Evolutionary conservation across 2,797 vertebrate genomes (phyloP), one percentile per base, ranked within the genome.

Genomic region (Acipenser oxyrinchus): DNA sequence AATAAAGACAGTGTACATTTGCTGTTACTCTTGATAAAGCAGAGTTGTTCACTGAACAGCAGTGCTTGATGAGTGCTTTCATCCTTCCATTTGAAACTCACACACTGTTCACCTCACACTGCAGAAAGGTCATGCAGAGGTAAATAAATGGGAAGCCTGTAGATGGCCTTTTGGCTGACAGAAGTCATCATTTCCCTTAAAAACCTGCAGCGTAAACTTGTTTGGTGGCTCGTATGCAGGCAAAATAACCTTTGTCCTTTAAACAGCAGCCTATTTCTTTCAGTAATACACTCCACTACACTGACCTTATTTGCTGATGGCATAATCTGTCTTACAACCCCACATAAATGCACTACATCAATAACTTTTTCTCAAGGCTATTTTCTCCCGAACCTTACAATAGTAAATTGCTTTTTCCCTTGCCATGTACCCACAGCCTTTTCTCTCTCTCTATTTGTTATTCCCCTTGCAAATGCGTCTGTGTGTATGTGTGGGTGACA

Each of bases 311-410:
- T 84, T 85, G 75, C 80, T 76, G 79, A 82, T 81, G 71, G 78
- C 76, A 81, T 88, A 84, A 86, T 88, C 83, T 84, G 73, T 87
- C 82, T 85, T 86, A 82, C 75, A 85, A 83, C 71, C 69, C 68
- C 73, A 81, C 79, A 78, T 83, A 85, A 86, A 82, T 82, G 80
- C 64, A 68, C 78, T 76, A 69, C 83, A 81, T 85, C 84, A 81
- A 78, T 86, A 82, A 81, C 77, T 81, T 80, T 75, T 75, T 77
- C 79, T 76, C 80, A 82, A 79, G 79, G 83, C 82, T 82, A 68
- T 86, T 84, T 86, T 79, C 67, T 69, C 49, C 71, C 76, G 74
- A 83, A 81, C 75, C 72, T 78, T 69, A 74, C 70, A 69, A 72
- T 73, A 84, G 66, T 71, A 81, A 85, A 84, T 83, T 81, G 78